These are phyloP conservation scores for Enteromius afrohamiltoni DNA, from an alignment of 2,797 vertebrate genomes.

Conservation along the genomic window DNA sequence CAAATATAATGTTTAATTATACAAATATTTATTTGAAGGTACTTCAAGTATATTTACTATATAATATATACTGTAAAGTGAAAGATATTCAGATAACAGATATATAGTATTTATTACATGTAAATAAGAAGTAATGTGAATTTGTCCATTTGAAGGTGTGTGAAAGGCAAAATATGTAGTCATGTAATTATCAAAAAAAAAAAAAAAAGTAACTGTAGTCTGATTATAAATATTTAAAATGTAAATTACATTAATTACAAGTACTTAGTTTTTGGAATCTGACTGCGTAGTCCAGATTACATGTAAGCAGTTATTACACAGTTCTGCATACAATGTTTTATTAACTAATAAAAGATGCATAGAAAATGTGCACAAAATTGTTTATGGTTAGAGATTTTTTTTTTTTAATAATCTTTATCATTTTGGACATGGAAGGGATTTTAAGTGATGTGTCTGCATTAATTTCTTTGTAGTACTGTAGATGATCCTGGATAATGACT, in stretches of 20 bases:
- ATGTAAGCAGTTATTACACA: not conserved
- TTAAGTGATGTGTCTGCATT: constrained; percentile 4
- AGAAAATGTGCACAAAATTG: not conserved
- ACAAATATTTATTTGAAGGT: too few relatives aligned
- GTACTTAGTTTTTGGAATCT: not conserved
- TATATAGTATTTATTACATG: too few relatives aligned
- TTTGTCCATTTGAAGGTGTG: not conserved
- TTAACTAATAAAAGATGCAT: not conserved
- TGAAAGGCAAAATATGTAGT: not conserved
- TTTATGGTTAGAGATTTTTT: not conserved
- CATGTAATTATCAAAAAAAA: not conserved
- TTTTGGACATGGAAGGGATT: not conserved
- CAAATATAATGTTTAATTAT: too few relatives aligned
- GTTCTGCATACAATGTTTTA: not conserved
- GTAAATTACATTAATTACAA: not conserved
- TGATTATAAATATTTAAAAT: not conserved
- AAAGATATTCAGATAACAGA: too few relatives aligned
- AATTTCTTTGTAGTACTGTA: constrained; percentile 11
- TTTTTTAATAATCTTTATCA: not conserved
- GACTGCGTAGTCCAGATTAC: not conserved
- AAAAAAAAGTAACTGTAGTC: not conserved
- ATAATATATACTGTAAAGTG: too few relatives aligned
- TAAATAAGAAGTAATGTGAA: not conserved
- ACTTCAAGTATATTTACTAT: too few relatives aligned
- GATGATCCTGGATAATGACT: constrained; percentile 31